Conservation (phyloP, 1,140 invertebrate species). For the Pseudomyrmex flavicornis region DNA sequence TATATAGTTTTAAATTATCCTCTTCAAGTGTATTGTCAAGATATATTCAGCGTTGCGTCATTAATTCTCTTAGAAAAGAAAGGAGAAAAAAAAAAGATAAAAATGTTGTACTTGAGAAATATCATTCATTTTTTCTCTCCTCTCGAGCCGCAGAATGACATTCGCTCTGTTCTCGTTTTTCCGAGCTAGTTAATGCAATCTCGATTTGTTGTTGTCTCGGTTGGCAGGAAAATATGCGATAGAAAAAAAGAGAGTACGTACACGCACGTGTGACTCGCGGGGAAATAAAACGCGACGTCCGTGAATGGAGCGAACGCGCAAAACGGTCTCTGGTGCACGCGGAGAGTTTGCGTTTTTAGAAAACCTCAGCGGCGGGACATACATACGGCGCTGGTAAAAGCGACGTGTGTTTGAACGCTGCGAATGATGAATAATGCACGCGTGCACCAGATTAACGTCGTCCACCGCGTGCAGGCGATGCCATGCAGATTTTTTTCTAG, state of each 20-base stretch:
- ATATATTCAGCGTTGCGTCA: not conserved
- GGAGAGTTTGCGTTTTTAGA: not conserved
- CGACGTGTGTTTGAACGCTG: constrained; percentile 19
- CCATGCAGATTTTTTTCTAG: constrained; percentile 1
- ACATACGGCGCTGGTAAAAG: constrained; percentile 68
- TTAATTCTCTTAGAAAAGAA: not conserved
- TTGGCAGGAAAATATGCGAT: constrained; percentile 13
- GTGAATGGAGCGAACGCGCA: constrained; percentile 24
- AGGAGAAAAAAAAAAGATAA: not conserved
- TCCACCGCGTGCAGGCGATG: constrained; percentile 22
- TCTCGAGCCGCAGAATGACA: not conserved
- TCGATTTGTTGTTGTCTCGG: not conserved
- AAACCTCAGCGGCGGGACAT: constrained; percentile 24
- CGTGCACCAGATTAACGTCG: constrained; percentile 12
- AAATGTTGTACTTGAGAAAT: not conserved
- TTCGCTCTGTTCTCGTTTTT: not conserved
- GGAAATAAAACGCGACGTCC: not conserved
- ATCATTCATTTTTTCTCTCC: not conserved
- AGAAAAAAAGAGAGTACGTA: not conserved
- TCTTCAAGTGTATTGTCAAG: no score
- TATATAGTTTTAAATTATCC: not conserved
- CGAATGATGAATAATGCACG: constrained; percentile 70
- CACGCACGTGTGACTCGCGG: constrained; percentile 2
- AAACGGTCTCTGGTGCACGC: not conserved
- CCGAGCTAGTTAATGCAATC: not conserved